Percentiles rank a stretch among this genome's conserved stretches.
Conservation (phyloP, 2,888 invertebrate genomes). For the Morinoia aosen region DNA sequence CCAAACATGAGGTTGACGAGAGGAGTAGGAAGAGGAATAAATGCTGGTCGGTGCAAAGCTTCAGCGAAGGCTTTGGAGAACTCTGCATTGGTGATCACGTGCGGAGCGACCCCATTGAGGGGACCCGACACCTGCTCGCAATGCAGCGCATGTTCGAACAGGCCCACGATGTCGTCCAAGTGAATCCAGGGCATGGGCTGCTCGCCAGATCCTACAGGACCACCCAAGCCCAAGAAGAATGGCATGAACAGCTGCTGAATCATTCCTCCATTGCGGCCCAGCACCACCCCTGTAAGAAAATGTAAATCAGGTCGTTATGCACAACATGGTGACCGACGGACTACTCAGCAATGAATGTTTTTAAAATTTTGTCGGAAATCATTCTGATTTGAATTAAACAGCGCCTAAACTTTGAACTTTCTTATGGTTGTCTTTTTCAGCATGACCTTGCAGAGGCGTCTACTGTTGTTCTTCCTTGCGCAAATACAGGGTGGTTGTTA, state of each 20-base stretch:
- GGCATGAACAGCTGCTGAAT: slow-evolving; percentile 86
- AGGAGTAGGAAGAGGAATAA: slow-evolving; percentile 83
- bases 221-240: slow-evolving; percentile 88
- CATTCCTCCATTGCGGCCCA: slow-evolving; percentile 91
- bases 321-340: too few species aligned
- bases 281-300: slow-evolving; percentile 81
- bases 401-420: too few species aligned
- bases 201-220: slow-evolving; percentile 84
- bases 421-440: too few species aligned
- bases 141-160: slow-evolving; percentile 84
- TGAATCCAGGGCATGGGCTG: slow-evolving; percentile 97
- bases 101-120: slow-evolving; percentile 90
- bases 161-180: slow-evolving; percentile 81
- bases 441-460: too few species aligned
- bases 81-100: slow-evolving; percentile 76
- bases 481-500: too few species aligned
- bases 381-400: too few species aligned
- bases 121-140: slow-evolving; percentile 69
- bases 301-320: background rate
- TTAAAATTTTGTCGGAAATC: too few species aligned
- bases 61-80: slow-evolving; percentile 81
- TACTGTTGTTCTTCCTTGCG: too few species aligned
- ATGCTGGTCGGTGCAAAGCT: slow-evolving; percentile 83
- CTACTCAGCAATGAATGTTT: too few species aligned
- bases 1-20: slow-evolving; percentile 82